Conservation (phyloP, 2,888 invertebrate genomes). For the Emmelina monodactyla region DNA sequence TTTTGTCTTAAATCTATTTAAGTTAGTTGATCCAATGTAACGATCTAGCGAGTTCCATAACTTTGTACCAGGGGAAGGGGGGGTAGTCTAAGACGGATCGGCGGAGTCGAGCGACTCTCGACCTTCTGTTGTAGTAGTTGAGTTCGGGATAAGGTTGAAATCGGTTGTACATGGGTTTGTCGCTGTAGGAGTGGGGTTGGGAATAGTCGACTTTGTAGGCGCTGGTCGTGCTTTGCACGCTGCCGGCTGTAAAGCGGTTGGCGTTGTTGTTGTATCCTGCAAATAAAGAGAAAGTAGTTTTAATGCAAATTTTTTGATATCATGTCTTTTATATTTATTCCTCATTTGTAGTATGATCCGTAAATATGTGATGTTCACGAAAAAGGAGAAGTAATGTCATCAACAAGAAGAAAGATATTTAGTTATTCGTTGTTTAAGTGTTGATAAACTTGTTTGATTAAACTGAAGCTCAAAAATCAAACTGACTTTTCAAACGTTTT, state of each 20-base stretch:
- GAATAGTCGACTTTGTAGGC: conserved; percentile 62
- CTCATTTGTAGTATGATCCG: no score
- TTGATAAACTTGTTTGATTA: no score
- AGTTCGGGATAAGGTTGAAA: conserved; percentile 44
- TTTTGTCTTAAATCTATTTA: conserved; percentile 23
- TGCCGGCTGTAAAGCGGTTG: conserved; percentile 35
- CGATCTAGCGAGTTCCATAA: conserved; percentile 72
- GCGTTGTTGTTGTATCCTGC: conserved; percentile 41
- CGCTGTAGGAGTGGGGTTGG: conserved; percentile 45
- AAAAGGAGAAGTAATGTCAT: no score
- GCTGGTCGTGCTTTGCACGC: conserved; percentile 49
- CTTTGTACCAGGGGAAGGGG: conserved; percentile 82
- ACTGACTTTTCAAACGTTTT: no score
- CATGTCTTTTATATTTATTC: no score
- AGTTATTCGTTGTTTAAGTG: no score
- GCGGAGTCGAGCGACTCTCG: conserved; percentile 40
- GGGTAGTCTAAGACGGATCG: conserved; percentile 58
- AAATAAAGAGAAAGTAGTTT: conserved; percentile 12
- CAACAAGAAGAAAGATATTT: no score
- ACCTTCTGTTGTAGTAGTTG: conserved; percentile 52
- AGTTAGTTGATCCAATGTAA: conserved; percentile 69
- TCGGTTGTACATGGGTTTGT: conserved; percentile 55
- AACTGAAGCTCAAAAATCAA: no score
- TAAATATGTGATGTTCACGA: no score
- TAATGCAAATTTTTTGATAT: not conserved